A percentile compares a stretch with the other conserved stretches of the same genome.
Evolutionary conservation across 1,140 invertebrate species (phyloP).

Genomic region (Papilio dardanus): DNA sequence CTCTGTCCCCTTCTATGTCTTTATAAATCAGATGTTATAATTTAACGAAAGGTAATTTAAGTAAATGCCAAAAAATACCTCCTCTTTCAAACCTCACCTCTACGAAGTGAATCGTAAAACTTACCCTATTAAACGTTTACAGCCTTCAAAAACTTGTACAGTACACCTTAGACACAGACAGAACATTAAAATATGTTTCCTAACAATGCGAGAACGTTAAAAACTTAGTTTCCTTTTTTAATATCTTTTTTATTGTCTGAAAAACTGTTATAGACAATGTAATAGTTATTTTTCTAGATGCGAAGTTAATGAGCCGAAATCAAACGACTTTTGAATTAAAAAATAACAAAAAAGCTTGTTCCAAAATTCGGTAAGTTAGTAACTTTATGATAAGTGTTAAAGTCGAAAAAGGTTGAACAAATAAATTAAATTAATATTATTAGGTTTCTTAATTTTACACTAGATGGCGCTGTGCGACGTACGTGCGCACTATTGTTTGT

Average conservation of each 20-base stretch:
- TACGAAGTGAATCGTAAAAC: conserved; percentile 62
- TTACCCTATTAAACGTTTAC: conserved; percentile 73
- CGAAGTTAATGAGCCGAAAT: not conserved
- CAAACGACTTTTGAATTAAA: not conserved
- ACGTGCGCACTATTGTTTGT: too few species aligned
- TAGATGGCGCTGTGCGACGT: too few species aligned
- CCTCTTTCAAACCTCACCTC: conserved; percentile 42
- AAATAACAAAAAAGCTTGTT: too few species aligned
- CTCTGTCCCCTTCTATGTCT: too few species aligned
- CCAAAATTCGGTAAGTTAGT: too few species aligned
- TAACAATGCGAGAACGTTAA: conserved; percentile 39
- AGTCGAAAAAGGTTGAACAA: too few species aligned
- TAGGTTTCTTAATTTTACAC: too few species aligned
- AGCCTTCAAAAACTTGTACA: conserved; percentile 61
- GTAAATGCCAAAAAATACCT: conserved; percentile 16
- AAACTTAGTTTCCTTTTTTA: conserved; percentile 22
- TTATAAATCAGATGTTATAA: not conserved
- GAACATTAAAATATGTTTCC: conserved; percentile 46
- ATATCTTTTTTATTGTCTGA: not conserved
- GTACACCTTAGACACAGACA: conserved; percentile 45
- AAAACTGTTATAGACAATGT: not conserved
- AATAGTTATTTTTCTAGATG: not conserved
- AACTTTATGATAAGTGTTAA: too few species aligned
- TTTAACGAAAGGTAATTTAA: not conserved
- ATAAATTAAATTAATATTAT: too few species aligned